Conservation (phyloP, 1,140 invertebrate species). For the Hypsibius dujardini region DNA sequence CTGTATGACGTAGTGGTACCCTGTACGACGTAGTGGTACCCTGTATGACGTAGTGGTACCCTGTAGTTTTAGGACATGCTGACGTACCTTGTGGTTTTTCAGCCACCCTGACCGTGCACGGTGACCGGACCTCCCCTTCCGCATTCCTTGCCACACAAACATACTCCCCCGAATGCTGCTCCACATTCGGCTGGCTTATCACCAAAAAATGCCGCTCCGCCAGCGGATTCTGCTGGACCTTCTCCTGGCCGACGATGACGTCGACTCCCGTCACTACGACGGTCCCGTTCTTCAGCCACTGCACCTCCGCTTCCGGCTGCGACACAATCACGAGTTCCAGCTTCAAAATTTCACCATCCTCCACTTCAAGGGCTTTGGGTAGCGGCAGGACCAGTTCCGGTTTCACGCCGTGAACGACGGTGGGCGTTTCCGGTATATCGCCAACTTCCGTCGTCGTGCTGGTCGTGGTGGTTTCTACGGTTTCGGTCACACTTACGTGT, state of each 20-base stretch:
- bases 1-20: too few species aligned
- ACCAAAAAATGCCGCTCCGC: not conserved
- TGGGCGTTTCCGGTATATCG: too few species aligned
- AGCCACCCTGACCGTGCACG: not conserved
- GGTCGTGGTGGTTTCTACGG: too few species aligned
- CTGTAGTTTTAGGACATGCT: not conserved
- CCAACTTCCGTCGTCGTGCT: too few species aligned
- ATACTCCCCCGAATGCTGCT: not conserved
- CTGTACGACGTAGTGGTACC: too few species aligned
- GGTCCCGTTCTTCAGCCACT: constrained; percentile 21
- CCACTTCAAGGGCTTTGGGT: constrained; percentile 47
- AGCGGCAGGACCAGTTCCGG: constrained; percentile 41
- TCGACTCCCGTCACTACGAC: not conserved
- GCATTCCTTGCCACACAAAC: not conserved
- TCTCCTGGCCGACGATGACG: not conserved
- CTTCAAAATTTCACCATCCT: constrained; percentile 23
- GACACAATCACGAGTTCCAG: constrained; percentile 9
- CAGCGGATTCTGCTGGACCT: not conserved
- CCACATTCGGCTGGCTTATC: not conserved
- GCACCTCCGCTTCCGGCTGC: constrained; percentile 38
- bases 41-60: too few species aligned
- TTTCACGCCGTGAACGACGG: too few species aligned
- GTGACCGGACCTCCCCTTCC: not conserved
- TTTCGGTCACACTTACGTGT: too few species aligned
- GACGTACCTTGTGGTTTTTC: constrained; percentile 2